Percentiles rank a stretch among this genome's conserved stretches.
Conservation (phyloP, 1,140 invertebrate species). For the Proctacanthus coquilletti region DNA sequence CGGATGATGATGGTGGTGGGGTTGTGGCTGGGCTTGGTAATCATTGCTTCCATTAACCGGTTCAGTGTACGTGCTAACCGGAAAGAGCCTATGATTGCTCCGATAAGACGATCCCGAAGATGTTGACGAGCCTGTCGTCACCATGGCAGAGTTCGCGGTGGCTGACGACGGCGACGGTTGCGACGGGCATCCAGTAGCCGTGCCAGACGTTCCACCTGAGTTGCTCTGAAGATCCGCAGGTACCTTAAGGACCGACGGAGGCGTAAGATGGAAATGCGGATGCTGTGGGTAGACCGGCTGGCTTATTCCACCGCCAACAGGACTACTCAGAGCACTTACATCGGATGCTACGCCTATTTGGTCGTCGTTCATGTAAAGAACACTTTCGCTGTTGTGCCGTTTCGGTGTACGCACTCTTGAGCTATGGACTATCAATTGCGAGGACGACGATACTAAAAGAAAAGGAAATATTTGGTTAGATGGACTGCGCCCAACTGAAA, state of each 20-base stretch:
- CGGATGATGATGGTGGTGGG: background rate
- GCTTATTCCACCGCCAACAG: too few relatives aligned
- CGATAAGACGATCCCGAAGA: conserved; percentile 15
- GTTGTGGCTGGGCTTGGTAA: conserved; percentile 7
- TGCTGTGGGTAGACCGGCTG: too few relatives aligned
- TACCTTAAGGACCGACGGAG: too few relatives aligned
- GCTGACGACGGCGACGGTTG: background rate
- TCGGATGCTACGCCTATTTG: conserved; percentile 4
- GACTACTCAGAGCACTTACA: background rate
- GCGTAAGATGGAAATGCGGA: background rate
- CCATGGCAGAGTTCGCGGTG: conserved; percentile 1
- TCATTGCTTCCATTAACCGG: conserved; percentile 20
- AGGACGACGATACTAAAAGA: conserved; percentile 21
- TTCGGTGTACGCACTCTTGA: conserved; percentile 64
- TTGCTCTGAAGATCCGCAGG: background rate
- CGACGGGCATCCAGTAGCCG: conserved; percentile 4
- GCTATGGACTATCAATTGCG: conserved; percentile 60
- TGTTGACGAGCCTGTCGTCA: background rate
- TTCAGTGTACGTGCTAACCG: conserved; percentile 42
- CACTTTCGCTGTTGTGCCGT: conserved; percentile 64
- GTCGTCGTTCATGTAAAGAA: conserved; percentile 44
- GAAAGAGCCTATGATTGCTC: conserved; percentile 35
- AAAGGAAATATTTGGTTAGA: conserved; percentile 13
- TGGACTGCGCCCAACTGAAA: too few relatives aligned
- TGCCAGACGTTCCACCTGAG: background rate